Conservation (phyloP, 2,797 vertebrate genomes). For the Oreochromis grahami region DNA sequence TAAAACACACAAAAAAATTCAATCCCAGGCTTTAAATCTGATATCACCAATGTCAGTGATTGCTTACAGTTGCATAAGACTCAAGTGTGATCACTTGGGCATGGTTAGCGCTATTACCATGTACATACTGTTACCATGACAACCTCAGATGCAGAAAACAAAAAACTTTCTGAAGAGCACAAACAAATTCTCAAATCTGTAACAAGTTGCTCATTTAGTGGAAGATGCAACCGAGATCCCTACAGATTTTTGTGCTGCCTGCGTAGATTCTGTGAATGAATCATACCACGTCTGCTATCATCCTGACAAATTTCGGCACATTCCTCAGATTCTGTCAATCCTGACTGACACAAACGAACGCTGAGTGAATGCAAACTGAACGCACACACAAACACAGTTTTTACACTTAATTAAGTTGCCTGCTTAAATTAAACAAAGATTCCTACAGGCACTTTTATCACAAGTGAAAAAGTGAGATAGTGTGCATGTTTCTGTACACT, state of each 20-base stretch:
- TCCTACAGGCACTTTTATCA: background rate
- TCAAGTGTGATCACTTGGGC: background rate
- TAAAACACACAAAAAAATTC: background rate
- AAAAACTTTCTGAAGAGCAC: background rate
- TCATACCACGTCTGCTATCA: background rate
- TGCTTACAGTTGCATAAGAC: background rate
- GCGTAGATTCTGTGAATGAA: background rate
- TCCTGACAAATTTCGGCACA: background rate
- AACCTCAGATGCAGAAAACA: background rate
- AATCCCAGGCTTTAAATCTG: background rate
- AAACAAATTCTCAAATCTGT: background rate
- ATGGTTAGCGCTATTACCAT: background rate
- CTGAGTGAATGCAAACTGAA: background rate
- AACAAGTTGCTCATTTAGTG: background rate
- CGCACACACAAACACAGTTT: background rate
- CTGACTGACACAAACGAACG: background rate
- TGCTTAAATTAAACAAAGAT: background rate
- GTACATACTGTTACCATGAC: background rate
- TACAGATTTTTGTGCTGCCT: background rate
- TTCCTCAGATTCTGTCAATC: background rate
- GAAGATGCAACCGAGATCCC: background rate
- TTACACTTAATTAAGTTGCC: background rate
- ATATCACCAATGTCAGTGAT: background rate
- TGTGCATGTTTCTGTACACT: background rate
- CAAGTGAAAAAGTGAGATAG: background rate